Percentiles rank a stretch among this genome's conserved stretches.
Conservation (phyloP, 2,113 vertebrate species). For the Microcebus lehilahytsara region DNA sequence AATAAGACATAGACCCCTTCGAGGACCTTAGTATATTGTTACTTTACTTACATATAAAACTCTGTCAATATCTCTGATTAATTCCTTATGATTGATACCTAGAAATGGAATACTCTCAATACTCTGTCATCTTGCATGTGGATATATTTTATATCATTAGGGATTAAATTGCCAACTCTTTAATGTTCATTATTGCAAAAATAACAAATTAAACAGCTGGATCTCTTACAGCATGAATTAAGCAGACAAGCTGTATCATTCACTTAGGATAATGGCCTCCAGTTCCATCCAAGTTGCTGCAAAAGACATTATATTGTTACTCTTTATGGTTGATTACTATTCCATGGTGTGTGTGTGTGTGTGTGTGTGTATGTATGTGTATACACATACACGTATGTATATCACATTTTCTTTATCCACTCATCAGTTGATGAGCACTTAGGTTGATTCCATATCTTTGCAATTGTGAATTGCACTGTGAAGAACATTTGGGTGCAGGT, state of each 20-base stretch:
- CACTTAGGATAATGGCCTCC: no score
- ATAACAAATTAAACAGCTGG: background rate
- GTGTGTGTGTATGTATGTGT: no score
- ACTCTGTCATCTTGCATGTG: background rate
- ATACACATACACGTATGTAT: no score
- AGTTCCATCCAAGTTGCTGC: no score
- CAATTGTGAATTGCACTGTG: no score
- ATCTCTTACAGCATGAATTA: background rate
- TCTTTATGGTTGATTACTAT: no score
- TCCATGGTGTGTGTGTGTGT: no score
- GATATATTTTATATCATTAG: background rate
- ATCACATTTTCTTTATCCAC: no score
- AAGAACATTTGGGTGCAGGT: no score
- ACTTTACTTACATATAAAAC: background rate
- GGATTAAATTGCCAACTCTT: background rate
- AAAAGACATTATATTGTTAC: no score
- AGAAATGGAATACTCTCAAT: background rate
- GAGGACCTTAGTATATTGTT: background rate
- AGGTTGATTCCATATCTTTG: no score
- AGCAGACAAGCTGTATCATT: background rate
- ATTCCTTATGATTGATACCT: slow-evolving; percentile 16
- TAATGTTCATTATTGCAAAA: slow-evolving; percentile 3
- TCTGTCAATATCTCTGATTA: background rate
- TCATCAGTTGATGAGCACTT: no score
- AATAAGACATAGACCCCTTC: background rate